Percentiles rank a stretch among this genome's conserved stretches.
These are phyloP conservation scores for Philhelius pedissequus DNA, from an alignment of 2,888 invertebrate species.

Conservation along the genomic window DNA sequence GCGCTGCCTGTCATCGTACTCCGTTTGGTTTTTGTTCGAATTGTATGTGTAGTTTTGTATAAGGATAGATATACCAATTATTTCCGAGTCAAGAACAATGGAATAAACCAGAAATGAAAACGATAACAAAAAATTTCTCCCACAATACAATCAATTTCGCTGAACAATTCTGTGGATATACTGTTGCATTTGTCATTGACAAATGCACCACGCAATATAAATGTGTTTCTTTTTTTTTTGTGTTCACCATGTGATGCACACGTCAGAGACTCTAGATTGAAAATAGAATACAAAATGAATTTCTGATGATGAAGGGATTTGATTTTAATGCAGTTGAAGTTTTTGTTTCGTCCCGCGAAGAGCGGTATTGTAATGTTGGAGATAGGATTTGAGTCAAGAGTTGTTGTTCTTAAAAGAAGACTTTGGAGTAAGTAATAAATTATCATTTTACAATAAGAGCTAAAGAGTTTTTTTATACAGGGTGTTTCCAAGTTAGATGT, in stretches of 20 bases:
- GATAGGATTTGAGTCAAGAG: too few relatives aligned
- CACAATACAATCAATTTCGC: constrained; percentile 1
- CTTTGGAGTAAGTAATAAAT: too few relatives aligned
- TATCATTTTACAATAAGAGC: too few relatives aligned
- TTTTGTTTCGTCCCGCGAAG: too few relatives aligned
- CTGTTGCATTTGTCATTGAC: constrained; percentile 20
- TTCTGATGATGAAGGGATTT: too few relatives aligned
- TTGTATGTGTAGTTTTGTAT: background rate
- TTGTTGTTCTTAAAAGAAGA: too few relatives aligned
- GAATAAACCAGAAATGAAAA: background rate
- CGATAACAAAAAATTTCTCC: background rate
- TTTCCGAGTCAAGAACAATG: constrained; percentile 6
- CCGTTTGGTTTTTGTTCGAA: background rate
- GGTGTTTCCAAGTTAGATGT: too few relatives aligned
- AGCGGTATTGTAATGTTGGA: too few relatives aligned
- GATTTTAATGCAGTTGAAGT: too few relatives aligned
- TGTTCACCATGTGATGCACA: background rate
- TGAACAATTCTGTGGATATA: background rate
- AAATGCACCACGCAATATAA: background rate
- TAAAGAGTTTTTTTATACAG: too few relatives aligned
- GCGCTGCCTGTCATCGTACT: background rate
- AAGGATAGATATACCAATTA: background rate
- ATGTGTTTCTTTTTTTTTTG: background rate
- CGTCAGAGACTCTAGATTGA: background rate
- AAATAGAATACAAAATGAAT: too few relatives aligned